Conservation (phyloP, 2,113 vertebrate species). For the Onychostoma macrolepis region DNA sequence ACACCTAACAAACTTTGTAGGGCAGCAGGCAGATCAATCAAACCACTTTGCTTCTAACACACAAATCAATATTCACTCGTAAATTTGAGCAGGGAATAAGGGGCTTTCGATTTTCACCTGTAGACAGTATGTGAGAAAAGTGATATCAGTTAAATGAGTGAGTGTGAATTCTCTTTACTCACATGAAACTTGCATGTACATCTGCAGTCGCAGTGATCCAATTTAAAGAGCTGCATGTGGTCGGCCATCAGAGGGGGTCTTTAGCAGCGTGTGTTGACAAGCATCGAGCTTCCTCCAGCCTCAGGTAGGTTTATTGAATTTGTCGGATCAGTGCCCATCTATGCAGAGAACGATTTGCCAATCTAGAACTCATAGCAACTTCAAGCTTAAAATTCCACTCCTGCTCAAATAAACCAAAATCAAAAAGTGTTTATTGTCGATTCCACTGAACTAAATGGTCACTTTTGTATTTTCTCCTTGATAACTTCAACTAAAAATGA, state of each 20-base stretch:
- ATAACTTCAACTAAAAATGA: neutral
- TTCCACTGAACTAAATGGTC: neutral
- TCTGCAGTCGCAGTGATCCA: neutral
- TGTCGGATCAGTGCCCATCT: neutral
- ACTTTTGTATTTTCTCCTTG: neutral
- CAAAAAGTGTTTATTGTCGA: neutral
- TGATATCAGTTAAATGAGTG: neutral
- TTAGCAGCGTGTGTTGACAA: slow-evolving; percentile 29
- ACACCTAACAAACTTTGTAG: slow-evolving; percentile 9
- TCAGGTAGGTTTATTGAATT: slow-evolving; percentile 30
- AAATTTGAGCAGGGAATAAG: slow-evolving; percentile 63
- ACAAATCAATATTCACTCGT: slow-evolving; percentile 70
- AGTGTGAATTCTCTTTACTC: neutral
- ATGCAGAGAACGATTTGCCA: neutral
- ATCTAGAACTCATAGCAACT: neutral
- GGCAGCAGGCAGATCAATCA: slow-evolving; percentile 64
- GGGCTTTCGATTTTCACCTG: slow-evolving; percentile 61
- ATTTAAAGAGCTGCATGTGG: slow-evolving; percentile 3
- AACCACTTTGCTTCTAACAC: slow-evolving; percentile 65
- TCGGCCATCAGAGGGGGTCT: neutral
- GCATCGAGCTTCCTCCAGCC: slow-evolving; percentile 1
- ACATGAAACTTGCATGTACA: neutral
- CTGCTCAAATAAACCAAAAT: neutral
- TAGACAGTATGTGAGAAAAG: neutral
- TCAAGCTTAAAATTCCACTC: neutral